A percentile compares a stretch with the other conserved stretches of the same genome.
Conservation (phyloP, 2,888 invertebrate species). For the Drosophila anomalata region DNA sequence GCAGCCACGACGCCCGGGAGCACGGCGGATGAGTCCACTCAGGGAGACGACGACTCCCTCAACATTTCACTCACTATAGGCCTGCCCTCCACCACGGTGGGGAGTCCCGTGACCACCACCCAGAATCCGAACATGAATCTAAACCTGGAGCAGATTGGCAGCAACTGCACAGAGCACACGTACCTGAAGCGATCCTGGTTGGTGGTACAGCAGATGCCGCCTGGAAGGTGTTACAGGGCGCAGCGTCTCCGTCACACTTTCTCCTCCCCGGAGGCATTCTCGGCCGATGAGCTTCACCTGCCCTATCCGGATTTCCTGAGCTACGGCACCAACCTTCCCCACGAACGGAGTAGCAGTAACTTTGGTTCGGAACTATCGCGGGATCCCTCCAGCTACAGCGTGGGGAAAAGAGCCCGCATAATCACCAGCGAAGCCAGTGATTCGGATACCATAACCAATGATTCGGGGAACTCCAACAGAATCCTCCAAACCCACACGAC, state of each 20-base stretch:
- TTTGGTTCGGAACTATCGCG: constrained; percentile 82
- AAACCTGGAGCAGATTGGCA: constrained; percentile 29
- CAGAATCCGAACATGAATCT: constrained; percentile 43
- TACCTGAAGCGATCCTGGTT: constrained; percentile 82
- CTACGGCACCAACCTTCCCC: constrained; percentile 82
- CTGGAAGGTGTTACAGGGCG: constrained; percentile 71
- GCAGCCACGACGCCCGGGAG: constrained; percentile 74
- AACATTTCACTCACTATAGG: constrained; percentile 83
- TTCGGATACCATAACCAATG: constrained; percentile 40
- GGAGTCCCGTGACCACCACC: constrained; percentile 41
- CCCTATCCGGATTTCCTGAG: constrained; percentile 76
- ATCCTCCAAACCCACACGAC: constrained; percentile 49
- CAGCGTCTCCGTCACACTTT: constrained; percentile 82
- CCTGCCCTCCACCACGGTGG: constrained; percentile 68
- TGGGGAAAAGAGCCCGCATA: constrained; percentile 56
- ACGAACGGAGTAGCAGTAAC: constrained; percentile 81
- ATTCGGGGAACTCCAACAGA: constrained; percentile 24
- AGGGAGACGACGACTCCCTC: constrained; percentile 82
- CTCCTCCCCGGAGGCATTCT: constrained; percentile 82
- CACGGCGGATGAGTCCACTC: constrained; percentile 81
- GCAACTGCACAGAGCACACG: constrained; percentile 81
- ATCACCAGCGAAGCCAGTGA: constrained; percentile 39
- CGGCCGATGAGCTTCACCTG: constrained; percentile 65
- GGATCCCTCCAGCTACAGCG: constrained; percentile 74
- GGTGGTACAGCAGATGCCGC: constrained; percentile 76